Evolutionary conservation across 2,888 invertebrate genomes (phyloP), one percentile per base, ranked within the genome.

Genomic region (Caradrina kadenii): DNA sequence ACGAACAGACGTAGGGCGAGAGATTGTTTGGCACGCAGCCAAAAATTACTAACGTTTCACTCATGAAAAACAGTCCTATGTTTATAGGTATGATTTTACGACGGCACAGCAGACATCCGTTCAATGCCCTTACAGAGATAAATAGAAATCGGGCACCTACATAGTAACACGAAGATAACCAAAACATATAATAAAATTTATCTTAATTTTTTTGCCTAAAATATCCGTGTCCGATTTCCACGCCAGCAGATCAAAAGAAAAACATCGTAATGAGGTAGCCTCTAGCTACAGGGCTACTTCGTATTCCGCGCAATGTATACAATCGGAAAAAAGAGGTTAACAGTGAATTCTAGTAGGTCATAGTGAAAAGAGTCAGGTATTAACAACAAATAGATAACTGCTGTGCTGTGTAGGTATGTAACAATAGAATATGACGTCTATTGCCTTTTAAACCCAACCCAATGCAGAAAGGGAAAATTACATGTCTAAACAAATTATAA

Each of bases 21-120:
- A 88, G 88, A 89, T 88, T 88, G 87, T 87, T 90, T 93, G 93
- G 93, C 93, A 83, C 86, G 72, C 63, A 79, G 92, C 93, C 93
- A 90, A 88, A 91, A 89, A 91, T 91, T 91, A 88, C 90, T 89
- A 90, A 90, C 90, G 90, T 91, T 91, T 89, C 85, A 86, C 89
- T 89, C 89, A 86, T 88, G 90, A 90, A 90, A 87, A 87, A 86
- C 84, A 82, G 83, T 81, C 80, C 80, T 82, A 73, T 87, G 85
- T 86, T 86, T 84, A 84, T 86, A 79, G 76, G 73, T 81, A 79
- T 63, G 63, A 67, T 73, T 82, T 79, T 79, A 74, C 73, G 73
- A 76, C 60, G 66, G 69, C 69, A 74, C 69, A 82, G 83, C 76
- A 84, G 76, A 79, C 79, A 81, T 75, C 54, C 80, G 82, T 84